A percentile compares a stretch with the other conserved stretches of the same genome.
These are phyloP conservation scores for Rhabdornis inornatus DNA, from an alignment of 2,113 vertebrate species.

Conservation along the genomic window DNA sequence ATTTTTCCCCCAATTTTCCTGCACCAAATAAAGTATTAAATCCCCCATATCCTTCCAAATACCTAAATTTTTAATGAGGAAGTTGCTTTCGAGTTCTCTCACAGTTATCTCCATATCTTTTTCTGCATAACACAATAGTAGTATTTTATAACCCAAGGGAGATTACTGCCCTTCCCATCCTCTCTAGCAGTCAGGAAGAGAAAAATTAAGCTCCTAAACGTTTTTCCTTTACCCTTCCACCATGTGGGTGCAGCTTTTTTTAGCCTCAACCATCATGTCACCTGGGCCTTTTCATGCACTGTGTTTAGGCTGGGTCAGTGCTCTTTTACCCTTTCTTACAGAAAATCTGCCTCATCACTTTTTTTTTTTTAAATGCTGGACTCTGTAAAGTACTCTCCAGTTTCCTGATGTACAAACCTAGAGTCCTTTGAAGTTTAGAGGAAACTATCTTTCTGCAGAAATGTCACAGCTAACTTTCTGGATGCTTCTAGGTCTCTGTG, in stretches of 20 bases:
- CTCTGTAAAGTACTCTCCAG: background rate
- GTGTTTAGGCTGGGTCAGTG: background rate
- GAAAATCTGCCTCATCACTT: background rate
- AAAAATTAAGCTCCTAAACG: background rate
- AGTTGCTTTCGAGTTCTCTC: background rate
- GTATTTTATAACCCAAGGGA: background rate
- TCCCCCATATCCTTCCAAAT: background rate
- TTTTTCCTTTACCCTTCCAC: background rate
- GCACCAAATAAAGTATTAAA: background rate
- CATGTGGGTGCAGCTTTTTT: background rate
- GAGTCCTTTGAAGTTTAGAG: background rate
- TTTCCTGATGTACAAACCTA: background rate
- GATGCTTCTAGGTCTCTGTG: background rate
- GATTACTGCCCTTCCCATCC: background rate
- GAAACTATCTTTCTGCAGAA: background rate
- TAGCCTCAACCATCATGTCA: background rate
- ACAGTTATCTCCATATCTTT: background rate
- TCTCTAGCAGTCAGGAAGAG: background rate
- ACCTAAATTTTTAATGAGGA: background rate
- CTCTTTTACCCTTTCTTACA: background rate
- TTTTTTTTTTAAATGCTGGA: background rate
- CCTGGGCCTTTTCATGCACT: background rate
- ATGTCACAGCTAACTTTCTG: background rate
- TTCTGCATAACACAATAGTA: background rate
- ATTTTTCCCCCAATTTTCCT: background rate